Conservation (phyloP, 37 sponge, comb jelly and placozoan genomes). For the Ianthella basta region DNA sequence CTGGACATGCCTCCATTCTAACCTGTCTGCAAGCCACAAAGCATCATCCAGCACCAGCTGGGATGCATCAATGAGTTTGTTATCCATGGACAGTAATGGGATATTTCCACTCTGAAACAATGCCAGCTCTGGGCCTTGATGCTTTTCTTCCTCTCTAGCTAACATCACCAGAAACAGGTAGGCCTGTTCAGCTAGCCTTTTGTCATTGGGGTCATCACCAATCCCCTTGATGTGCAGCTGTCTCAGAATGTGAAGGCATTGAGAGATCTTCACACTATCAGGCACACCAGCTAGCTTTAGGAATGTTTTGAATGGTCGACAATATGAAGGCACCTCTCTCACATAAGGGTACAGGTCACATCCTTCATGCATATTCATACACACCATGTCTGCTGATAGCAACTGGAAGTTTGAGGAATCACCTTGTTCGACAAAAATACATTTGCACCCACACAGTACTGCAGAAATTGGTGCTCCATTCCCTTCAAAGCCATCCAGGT, state of each 20-base stretch:
- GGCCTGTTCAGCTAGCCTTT: not conserved
- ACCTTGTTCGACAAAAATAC: not conserved
- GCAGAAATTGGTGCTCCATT: no score
- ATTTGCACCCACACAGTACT: not conserved
- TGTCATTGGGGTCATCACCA: not conserved
- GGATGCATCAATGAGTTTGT: not conserved
- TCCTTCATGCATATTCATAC: not conserved
- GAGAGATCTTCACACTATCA: not conserved
- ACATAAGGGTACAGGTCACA: slow-evolving; percentile 8
- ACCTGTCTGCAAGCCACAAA: not conserved
- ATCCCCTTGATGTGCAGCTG: not conserved
- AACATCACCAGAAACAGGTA: not conserved
- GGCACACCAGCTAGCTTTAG: slow-evolving; percentile 6
- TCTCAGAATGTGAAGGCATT: not conserved
- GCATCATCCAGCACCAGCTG: slow-evolving; percentile 29
- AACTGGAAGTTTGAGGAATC: not conserved
- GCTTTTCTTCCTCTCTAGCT: not conserved
- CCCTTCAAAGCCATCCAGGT: slow-evolving; percentile 2
- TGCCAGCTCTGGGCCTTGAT: not conserved
- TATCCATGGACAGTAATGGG: not conserved
- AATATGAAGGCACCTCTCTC: not conserved
- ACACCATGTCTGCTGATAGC: slow-evolving; percentile 1
- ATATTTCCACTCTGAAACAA: not conserved
- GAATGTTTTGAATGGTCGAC: not conserved
- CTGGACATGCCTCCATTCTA: not conserved